Conservation (phyloP, 2,113 vertebrate species). For the Meriones unguiculatus region DNA sequence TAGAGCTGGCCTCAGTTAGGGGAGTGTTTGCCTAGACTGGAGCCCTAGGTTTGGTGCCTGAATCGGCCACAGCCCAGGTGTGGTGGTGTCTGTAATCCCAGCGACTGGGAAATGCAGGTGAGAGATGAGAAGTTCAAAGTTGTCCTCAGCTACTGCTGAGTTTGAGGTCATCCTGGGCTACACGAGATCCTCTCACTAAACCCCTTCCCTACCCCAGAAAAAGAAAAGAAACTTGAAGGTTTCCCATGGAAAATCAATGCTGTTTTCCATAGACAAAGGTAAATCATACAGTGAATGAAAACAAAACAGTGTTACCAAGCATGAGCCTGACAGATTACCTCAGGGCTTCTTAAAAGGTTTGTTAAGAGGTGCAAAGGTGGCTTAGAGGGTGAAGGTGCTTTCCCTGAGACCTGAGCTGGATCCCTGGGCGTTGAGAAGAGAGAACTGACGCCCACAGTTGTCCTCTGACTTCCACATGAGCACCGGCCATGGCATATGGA, state of each 20-base stretch:
- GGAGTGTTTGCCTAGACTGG: neutral
- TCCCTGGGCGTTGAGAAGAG: neutral
- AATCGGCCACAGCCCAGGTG: neutral
- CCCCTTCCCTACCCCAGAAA: neutral
- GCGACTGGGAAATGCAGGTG: too few relatives aligned
- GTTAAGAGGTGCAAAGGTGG: neutral
- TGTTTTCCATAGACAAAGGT: constrained; percentile 19
- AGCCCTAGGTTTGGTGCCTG: neutral
- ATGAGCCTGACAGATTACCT: neutral
- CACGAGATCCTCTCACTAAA: too few relatives aligned
- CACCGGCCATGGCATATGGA: neutral
- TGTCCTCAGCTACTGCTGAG: too few relatives aligned
- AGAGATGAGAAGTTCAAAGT: too few relatives aligned
- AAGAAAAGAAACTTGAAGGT: constrained; percentile 24
- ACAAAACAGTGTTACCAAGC: neutral
- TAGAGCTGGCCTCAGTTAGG: neutral
- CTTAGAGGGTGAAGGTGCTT: neutral
- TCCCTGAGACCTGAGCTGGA: neutral
- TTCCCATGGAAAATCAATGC: neutral
- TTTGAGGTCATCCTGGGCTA: too few relatives aligned
- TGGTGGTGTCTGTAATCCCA: neutral
- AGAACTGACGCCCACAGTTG: too few relatives aligned
- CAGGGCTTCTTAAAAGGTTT: constrained; percentile 37
- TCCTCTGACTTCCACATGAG: neutral
- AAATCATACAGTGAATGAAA: constrained; percentile 26